Evolutionary conservation across 1,140 invertebrate genomes (phyloP).

Genomic region (Drosophila ananassae): DNA sequence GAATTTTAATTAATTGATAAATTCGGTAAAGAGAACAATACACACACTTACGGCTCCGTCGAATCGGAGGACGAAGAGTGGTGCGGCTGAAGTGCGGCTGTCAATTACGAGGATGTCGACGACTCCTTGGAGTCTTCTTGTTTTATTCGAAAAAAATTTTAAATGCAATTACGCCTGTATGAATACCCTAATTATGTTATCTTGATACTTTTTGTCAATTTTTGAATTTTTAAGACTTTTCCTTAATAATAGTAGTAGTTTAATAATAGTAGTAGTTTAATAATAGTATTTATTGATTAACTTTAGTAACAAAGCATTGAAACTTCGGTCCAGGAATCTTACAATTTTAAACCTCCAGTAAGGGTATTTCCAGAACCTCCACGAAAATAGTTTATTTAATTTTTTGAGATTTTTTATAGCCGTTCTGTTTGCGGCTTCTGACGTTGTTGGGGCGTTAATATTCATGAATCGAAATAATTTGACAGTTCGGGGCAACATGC

Average conservation of each 20-base stretch:
- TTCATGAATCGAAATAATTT: slow-evolving; percentile 83
- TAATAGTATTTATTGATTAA: too few relatives aligned
- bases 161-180: too few relatives aligned
- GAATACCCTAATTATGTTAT: too few relatives aligned
- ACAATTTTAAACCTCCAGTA: not conserved
- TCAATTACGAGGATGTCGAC: slow-evolving; percentile 72
- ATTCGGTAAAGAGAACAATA: slow-evolving; percentile 72
- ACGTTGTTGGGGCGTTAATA: slow-evolving; percentile 72
- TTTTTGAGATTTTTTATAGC: slow-evolving; percentile 7
- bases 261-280: too few relatives aligned
- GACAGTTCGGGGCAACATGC: slow-evolving; percentile 81
- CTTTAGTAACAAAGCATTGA: too few relatives aligned
- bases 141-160: slow-evolving; percentile 25
- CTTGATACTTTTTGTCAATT: too few relatives aligned
- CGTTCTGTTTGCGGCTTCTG: slow-evolving; percentile 33
- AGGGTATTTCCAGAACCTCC: slow-evolving; percentile 5
- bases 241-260: too few relatives aligned
- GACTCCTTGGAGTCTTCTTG: slow-evolving; percentile 39
- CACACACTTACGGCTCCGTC: slow-evolving; percentile 34
- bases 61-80: not conserved
- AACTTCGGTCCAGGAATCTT: not conserved
- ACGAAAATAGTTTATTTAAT: not conserved
- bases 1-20: slow-evolving; percentile 83
- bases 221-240: too few relatives aligned
- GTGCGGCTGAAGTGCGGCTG: slow-evolving; percentile 63